Evolutionary conservation across 2,113 vertebrate species (phyloP), one percentile per base, ranked within the genome.

Genomic region (Cygnus atratus): DNA sequence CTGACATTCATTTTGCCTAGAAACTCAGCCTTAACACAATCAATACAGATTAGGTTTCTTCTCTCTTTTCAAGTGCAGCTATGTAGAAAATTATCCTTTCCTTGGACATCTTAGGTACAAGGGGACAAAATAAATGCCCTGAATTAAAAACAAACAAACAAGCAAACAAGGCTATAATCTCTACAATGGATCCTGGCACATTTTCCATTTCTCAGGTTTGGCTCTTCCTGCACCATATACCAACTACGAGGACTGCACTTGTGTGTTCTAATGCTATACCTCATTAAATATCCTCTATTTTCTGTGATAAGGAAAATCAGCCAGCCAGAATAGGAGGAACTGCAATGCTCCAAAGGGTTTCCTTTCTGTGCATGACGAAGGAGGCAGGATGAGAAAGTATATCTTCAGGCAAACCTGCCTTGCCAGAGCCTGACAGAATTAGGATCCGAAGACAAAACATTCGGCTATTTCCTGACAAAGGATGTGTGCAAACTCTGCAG

Each of bases 271-370:
- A 73, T 2, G 7, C 18, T 26, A 4, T 48, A 41, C 61, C 18
- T 70, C 41, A 58, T 9, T n/a, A 62, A 68, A 76, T 72, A 0
- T 0, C 6, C 18, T 71, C 29, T 28, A 2, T 22, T 55, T 87
- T 58, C 43, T 75, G 25, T 25, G n/a, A 52, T 35, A 59, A 59
- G 58, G 41, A 68, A 86, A 88, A 61, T 5, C 14, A 75, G 13
- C 26, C 33, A 44, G 24, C 46, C 58, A 77, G 59, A 61, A 61
- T 35, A 61, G n/a, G 33, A 61, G 33, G 70, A 86, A 76, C 41
- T 33, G 25, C 62, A 93, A 54, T 77, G 22, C 41, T 48, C 21
- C 44, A 48, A 43, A 61, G 80, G 43, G 19, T 39, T 88, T 43
- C 22, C 39, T 20, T 44, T 43, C 35, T 8, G 2, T 13, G 44